Conservation (phyloP, 2,888 invertebrate genomes). For the Eulithis testata region DNA sequence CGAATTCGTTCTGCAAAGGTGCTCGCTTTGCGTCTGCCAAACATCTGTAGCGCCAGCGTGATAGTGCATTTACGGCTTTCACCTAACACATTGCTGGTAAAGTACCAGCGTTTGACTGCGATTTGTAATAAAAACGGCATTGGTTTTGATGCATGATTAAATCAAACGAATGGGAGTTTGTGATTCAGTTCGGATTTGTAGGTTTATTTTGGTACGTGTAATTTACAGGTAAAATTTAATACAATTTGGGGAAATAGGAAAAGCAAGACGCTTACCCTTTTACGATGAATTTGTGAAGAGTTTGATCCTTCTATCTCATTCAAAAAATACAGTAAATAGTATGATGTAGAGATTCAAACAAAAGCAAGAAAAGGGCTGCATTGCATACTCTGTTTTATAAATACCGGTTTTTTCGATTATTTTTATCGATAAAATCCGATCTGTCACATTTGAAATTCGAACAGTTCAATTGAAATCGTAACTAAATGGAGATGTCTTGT, state of each 20-base stretch:
- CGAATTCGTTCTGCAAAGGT: constrained; percentile 50
- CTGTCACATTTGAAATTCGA: constrained; percentile 23
- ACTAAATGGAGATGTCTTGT: constrained; percentile 42
- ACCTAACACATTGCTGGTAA: constrained; percentile 37
- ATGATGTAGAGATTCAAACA: too few relatives aligned
- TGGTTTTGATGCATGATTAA: constrained; percentile 33
- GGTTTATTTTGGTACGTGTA: constrained; percentile 24
- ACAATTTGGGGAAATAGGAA: constrained; percentile 11
- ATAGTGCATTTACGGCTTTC: constrained; percentile 23
- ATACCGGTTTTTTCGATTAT: neutral
- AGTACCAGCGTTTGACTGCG: constrained; percentile 14
- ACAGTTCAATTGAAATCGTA: constrained; percentile 28
- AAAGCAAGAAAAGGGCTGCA: too few relatives aligned
- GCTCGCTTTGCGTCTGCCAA: constrained; percentile 33
- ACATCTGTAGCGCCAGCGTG: constrained; percentile 16
- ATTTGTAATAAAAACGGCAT: constrained; percentile 27
- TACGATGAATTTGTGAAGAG: neutral
- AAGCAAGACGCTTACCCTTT: neutral
- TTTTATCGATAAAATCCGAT: constrained; percentile 6
- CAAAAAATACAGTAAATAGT: neutral
- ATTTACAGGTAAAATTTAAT: constrained; percentile 20
- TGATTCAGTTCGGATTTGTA: constrained; percentile 19
- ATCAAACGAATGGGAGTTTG: constrained; percentile 15
- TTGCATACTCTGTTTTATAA: neutral
- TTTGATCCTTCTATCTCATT: neutral